These are phyloP conservation scores for Threskiornis aethiopicus DNA, from an alignment of 2,797 vertebrate genomes.

Conservation along the genomic window DNA sequence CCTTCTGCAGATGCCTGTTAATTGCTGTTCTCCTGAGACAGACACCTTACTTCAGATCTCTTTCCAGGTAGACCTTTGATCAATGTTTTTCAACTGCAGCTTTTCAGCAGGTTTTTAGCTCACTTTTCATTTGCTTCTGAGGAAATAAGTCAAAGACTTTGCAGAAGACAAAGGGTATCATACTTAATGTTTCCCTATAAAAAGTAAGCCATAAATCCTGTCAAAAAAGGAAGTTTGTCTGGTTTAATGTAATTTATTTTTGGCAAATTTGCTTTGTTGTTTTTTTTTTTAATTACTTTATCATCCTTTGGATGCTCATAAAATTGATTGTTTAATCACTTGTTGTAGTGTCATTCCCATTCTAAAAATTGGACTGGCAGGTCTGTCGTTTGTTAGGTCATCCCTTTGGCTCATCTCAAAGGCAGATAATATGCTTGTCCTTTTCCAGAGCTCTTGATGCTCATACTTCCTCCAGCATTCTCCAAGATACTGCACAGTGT, in stretches of 20 bases:
- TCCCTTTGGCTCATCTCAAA: background rate
- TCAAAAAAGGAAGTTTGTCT: background rate
- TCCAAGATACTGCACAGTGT: background rate
- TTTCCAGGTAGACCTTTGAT: background rate
- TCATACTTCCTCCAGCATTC: background rate
- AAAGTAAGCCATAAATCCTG: background rate
- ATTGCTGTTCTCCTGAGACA: constrained; percentile 65
- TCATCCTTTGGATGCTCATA: background rate
- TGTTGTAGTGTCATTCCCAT: background rate
- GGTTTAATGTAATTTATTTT: background rate
- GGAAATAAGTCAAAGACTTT: background rate
- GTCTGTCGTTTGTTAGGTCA: background rate
- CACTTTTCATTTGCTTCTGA: background rate
- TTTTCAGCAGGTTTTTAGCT: constrained; percentile 9
- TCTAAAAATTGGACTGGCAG: background rate
- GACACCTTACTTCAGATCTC: background rate
- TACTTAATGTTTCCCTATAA: background rate
- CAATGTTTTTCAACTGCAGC: background rate
- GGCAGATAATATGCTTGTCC: background rate
- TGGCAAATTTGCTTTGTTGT: background rate
- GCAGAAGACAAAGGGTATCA: background rate
- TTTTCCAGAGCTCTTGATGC: background rate
- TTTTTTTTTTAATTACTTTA: background rate
- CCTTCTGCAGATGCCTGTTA: constrained; percentile 61
- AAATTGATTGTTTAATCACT: background rate